Base-by-base conservation (phyloP, 2,888 invertebrate genomes). In the Hesperia comma region DNA sequence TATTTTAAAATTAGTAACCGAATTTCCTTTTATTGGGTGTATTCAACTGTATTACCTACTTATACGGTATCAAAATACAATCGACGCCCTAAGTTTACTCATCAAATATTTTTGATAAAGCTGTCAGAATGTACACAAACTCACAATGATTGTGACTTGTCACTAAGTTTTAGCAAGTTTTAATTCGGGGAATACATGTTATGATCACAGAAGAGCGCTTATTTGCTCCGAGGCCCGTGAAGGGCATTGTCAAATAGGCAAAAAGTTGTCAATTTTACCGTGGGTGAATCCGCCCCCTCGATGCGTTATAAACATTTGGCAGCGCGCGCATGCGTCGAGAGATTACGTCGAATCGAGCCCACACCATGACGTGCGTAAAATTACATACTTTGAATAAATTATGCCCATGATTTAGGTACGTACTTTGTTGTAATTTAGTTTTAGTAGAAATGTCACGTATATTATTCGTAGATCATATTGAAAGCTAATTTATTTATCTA, bases 231-330 rank as follows among this genome's bases (percentile, higher is more conserved):
- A 75, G 76, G 75, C 75, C 78, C 81, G 84, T 81, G 86, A 86
- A 79, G 77, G 74, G 78, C 76, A 81, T 85, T 88, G 87, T 88
- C 78, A 74, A 76, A 76, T 79, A 78, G 83, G 87, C 86, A 83
- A 84, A 86, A 86, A 86, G 77, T 83, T 86, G 87, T 84, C 80
- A 81, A 71, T 78, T 80, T 78, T 68, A 74, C 72, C 68, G 74
- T 72, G 77, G 75, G 76, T 77, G 76, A 77, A 70, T 76, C 74
- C 82, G 82, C 81, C 82, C 83, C 83, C 79, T 78, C 77, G 69
- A 70, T 74, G 77, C 73, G 69, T 75, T 74, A 71, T 72, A 70
- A 72, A 61, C 60, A 61, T 61, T 66, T 55, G 60, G 64, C 58
- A 53, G 33, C 58, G 63, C 19, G 55, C 63, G 64, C 64, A 64